Conservation (phyloP, 1,140 invertebrate species). For the Kradibia gibbosae region DNA sequence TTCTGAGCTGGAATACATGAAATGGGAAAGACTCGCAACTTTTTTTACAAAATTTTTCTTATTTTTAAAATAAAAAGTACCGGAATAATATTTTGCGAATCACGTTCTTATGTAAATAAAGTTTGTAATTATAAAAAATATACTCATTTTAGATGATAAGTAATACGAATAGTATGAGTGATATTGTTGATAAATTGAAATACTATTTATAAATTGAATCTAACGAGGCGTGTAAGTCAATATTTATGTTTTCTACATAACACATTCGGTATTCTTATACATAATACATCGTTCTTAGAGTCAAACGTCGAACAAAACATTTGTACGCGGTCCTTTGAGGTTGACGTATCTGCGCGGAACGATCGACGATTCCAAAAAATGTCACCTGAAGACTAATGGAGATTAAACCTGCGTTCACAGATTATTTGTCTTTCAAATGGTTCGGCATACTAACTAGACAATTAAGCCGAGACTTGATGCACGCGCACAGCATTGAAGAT, state of each 20-base stretch:
- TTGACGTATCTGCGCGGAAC: background rate
- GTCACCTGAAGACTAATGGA: background rate
- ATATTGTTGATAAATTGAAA: too few species aligned
- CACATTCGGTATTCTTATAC: background rate
- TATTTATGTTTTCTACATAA: too few species aligned
- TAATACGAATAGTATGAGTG: too few species aligned
- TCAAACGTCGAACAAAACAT: background rate
- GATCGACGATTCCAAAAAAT: background rate
- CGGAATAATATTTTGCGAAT: too few species aligned
- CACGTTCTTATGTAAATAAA: too few species aligned
- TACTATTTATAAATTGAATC: too few species aligned
- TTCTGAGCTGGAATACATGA: background rate
- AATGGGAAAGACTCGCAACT: background rate
- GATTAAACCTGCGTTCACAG: constrained; percentile 22
- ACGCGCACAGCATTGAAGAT: constrained; percentile 15
- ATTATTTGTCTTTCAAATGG: constrained; percentile 24
- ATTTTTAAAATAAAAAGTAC: too few species aligned
- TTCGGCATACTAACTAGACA: constrained; percentile 39
- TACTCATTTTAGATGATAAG: too few species aligned
- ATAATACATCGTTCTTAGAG: background rate
- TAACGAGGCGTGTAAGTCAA: too few species aligned
- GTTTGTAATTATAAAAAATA: too few species aligned
- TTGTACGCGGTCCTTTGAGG: background rate
- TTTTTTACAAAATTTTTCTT: too few species aligned
- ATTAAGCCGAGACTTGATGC: background rate